phyloP scores from a whole-genome alignment of 2,888 invertebrate genomes.

The Nemotelus pantherinus region DNA sequence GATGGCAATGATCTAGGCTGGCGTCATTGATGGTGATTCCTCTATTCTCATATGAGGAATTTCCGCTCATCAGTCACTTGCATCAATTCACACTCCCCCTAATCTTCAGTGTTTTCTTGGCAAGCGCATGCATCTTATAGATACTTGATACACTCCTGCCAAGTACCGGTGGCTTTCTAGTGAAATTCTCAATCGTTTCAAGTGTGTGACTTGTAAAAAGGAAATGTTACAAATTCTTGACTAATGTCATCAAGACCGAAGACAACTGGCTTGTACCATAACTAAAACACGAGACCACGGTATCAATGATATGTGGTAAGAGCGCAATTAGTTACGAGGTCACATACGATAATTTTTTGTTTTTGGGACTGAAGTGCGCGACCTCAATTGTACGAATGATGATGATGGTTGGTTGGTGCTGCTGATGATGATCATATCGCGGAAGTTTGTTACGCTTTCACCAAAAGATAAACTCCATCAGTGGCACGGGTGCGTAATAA shows the following conservation, averaged over 20 bases:
- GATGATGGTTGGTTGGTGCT: neutral
- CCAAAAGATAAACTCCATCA: neutral
- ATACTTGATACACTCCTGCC: no score
- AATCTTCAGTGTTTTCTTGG: no score
- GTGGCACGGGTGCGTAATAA: neutral
- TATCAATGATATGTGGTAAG: neutral
- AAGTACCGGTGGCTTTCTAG: neutral
- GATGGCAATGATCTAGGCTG: no score
- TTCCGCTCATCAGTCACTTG: no score
- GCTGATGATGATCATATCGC: neutral
- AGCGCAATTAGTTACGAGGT: slow-evolving; percentile 9
- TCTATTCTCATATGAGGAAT: no score
- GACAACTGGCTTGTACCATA: no score
- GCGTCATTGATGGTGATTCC: no score
- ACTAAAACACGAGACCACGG: neutral
- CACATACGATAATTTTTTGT: neutral
- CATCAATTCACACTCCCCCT: no score
- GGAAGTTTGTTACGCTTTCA: slow-evolving; percentile 33
- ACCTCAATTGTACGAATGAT: neutral
- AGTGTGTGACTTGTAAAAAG: neutral
- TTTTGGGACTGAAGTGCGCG: neutral
- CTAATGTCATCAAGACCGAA: neutral
- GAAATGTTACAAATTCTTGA: slow-evolving; percentile 10
- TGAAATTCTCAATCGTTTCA: slow-evolving; percentile 20
- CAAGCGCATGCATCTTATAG: no score